Evolutionary conservation across 2,113 vertebrate genomes (phyloP).

Genomic region (Engystomops pustulosus): DNA sequence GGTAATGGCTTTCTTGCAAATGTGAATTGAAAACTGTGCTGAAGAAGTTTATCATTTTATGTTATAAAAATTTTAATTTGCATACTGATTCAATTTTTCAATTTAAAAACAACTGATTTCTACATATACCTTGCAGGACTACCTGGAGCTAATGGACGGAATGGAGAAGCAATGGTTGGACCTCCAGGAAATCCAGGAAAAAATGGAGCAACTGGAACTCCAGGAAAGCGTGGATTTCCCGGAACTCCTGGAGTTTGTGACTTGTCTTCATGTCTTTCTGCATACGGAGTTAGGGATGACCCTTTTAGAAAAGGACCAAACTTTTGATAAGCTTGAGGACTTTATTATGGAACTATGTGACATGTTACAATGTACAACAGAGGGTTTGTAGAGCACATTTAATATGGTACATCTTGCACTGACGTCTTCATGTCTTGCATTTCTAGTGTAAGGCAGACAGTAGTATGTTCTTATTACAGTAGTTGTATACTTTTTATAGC

Average conservation of each 20-base stretch:
- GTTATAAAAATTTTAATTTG: too few species aligned
- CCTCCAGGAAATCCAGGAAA: slow-evolving; percentile 75
- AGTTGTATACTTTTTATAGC: neutral
- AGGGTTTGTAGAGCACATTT: neutral
- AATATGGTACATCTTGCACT: slow-evolving; percentile 27
- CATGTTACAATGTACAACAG: neutral
- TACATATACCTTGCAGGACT: slow-evolving; percentile 65
- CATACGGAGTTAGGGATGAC: slow-evolving; percentile 73
- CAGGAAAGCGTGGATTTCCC: slow-evolving; percentile 72
- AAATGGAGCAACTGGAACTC: slow-evolving; percentile 69
- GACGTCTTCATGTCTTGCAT: neutral
- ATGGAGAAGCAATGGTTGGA: slow-evolving; percentile 73
- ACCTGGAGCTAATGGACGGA: slow-evolving; percentile 73
- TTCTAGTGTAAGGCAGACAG: neutral
- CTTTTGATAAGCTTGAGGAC: slow-evolving; percentile 61
- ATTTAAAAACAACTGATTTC: too few species aligned
- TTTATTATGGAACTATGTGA: neutral
- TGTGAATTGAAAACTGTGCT: neutral
- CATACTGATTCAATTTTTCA: too few species aligned
- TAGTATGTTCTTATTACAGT: neutral
- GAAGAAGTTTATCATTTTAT: too few species aligned
- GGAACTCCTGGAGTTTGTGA: slow-evolving; percentile 77
- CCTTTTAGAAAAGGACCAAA: slow-evolving; percentile 80
- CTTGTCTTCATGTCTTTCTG: slow-evolving; percentile 76
- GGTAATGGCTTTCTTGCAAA: neutral